A percentile compares a stretch with the other conserved stretches of the same genome.
Conservation (phyloP, 1,140 invertebrate species). For the Oscheius sp. region DNA sequence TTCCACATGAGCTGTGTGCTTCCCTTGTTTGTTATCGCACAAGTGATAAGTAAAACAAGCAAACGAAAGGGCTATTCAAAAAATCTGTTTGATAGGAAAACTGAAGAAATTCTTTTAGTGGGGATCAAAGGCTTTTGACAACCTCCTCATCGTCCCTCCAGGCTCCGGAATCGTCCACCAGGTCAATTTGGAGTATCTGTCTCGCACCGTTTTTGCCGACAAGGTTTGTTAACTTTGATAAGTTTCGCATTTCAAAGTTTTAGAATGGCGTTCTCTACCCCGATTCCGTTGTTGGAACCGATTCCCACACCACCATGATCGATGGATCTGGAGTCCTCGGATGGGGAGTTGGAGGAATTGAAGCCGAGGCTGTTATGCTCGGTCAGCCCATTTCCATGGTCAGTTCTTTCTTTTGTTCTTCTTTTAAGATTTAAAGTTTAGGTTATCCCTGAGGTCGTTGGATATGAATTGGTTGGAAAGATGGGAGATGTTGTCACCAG, state of each 20-base stretch:
- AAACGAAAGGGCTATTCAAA: background rate
- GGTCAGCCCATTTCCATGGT: slow-evolving; percentile 95
- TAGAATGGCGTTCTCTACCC: slow-evolving; percentile 73
- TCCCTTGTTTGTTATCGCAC: background rate
- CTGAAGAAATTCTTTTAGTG: slow-evolving; percentile 69
- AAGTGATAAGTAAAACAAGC: background rate
- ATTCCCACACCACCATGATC: slow-evolving; percentile 98
- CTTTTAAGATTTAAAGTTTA: background rate
- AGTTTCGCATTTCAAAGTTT: background rate
- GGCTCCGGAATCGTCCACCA: slow-evolving; percentile 97
- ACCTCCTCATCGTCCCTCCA: slow-evolving; percentile 95
- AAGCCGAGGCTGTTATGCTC: slow-evolving; percentile 72
- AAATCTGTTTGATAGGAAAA: background rate
- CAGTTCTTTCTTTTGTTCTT: slow-evolving; percentile 16
- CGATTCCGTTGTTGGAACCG: slow-evolving; percentile 95
- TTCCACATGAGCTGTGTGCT: background rate
- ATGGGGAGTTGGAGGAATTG: slow-evolving; percentile 71
- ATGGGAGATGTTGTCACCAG: slow-evolving; percentile 83
- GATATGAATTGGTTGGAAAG: slow-evolving; percentile 81
- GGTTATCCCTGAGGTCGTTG: slow-evolving; percentile 79
- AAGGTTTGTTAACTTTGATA: slow-evolving; percentile 44
- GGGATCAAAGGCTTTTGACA: slow-evolving; percentile 89
- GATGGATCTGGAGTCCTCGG: slow-evolving; percentile 78
- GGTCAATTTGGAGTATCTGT: slow-evolving; percentile 75
- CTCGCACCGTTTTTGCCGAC: slow-evolving; percentile 84